Conservation (phyloP, 1,140 invertebrate species). For the Aphelenchoides besseyi region DNA sequence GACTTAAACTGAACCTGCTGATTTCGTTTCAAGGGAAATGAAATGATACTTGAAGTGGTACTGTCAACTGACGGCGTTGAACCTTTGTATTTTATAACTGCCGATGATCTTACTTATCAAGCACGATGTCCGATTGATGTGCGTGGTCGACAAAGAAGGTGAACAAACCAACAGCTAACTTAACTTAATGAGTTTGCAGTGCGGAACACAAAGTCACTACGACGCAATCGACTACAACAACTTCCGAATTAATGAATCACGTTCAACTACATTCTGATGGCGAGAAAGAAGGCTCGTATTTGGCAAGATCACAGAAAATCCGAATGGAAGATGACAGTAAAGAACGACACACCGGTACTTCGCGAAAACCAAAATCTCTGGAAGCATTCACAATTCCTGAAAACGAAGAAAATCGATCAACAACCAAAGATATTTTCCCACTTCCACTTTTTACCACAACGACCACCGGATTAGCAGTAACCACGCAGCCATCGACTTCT, state of each 20-base stretch:
- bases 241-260: neutral
- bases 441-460: conserved; percentile 37
- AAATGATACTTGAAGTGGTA: conserved; percentile 60
- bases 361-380: neutral
- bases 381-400: conserved; percentile 23
- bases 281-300: conserved; percentile 15
- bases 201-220: conserved; percentile 1
- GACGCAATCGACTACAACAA: neutral
- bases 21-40: conserved; percentile 48
- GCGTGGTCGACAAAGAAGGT: conserved; percentile 6
- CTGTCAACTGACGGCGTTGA: conserved; percentile 61
- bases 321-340: conserved; percentile 14
- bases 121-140: conserved; percentile 52
- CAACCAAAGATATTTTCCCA: conserved; percentile 44
- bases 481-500: neutral
- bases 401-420: conserved; percentile 18
- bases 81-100: conserved; percentile 61
- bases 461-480: neutral
- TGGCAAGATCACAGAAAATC: conserved; percentile 26
- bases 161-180: conserved; percentile 7
- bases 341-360: neutral
- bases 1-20: conserved; percentile 3
- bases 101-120: conserved; percentile 61
- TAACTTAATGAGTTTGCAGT: neutral
- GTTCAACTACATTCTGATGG: neutral